Percentiles rank a stretch among this genome's conserved stretches.
phyloP scores from a whole-genome alignment of 2,113 vertebrate genomes.

The Platichthys stellatus region DNA sequence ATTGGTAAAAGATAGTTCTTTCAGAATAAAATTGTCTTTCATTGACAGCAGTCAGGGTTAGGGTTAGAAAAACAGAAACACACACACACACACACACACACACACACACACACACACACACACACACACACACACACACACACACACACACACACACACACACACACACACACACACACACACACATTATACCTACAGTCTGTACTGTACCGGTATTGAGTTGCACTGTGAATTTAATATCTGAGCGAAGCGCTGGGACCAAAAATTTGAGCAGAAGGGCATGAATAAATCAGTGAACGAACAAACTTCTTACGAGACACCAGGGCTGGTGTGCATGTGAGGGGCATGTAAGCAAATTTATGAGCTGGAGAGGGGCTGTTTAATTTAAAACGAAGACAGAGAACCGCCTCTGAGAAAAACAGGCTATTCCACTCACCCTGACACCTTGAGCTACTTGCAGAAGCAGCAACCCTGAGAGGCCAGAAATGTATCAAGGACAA shows the following conservation, averaged over 20 bases:
- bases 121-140: too few species aligned
- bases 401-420: constrained; percentile 30
- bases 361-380: constrained; percentile 34
- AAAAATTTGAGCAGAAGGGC: constrained; percentile 20
- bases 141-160: too few species aligned
- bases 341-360: constrained; percentile 23
- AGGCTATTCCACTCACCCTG: constrained; percentile 5
- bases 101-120: too few species aligned
- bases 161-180: too few species aligned
- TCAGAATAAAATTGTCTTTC: too few species aligned
- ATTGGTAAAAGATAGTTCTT: too few species aligned
- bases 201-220: not conserved
- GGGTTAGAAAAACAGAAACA: too few species aligned
- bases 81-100: too few species aligned
- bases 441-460: constrained; percentile 36
- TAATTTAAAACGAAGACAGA: constrained; percentile 53
- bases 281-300: constrained; percentile 49
- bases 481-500: constrained; percentile 35
- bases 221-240: constrained; percentile 4
- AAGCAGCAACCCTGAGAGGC: constrained; percentile 40
- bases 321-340: constrained; percentile 5
- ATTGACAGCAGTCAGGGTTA: too few species aligned
- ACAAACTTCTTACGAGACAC: constrained; percentile 13
- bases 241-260: not conserved
- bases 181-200: not conserved